These are phyloP conservation scores for Scaptomyza flava DNA, from an alignment of 2,888 invertebrate genomes.

Conservation along the genomic window DNA sequence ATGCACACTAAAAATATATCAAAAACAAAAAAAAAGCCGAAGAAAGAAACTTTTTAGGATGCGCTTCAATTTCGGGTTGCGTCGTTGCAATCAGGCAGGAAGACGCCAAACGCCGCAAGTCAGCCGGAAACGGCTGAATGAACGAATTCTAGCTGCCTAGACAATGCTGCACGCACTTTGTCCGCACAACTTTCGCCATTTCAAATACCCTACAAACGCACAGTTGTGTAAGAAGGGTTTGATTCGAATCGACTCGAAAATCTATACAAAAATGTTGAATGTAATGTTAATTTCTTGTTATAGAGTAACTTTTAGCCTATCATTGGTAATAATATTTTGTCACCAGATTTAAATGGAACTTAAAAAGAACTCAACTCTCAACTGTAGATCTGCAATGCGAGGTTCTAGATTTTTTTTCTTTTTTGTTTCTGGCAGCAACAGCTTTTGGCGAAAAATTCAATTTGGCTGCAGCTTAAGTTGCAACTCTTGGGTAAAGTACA, in stretches of 20 bases:
- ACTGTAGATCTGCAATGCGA: constrained; percentile 65
- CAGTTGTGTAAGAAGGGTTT: not conserved
- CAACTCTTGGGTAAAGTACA: constrained; percentile 67
- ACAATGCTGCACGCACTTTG: constrained; percentile 72
- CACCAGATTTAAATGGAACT: constrained; percentile 40
- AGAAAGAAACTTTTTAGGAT: constrained; percentile 54
- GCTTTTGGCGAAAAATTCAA: constrained; percentile 59
- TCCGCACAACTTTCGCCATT: constrained; percentile 57
- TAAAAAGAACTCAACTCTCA: constrained; percentile 12
- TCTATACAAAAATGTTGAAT: not conserved
- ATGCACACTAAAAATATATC: not conserved
- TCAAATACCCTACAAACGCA: constrained; percentile 21
- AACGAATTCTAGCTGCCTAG: constrained; percentile 32
- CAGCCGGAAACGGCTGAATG: constrained; percentile 63
- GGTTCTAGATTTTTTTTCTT: constrained; percentile 35
- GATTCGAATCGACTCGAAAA: not conserved
- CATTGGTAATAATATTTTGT: not conserved
- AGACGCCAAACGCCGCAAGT: constrained; percentile 74
- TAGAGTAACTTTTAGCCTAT: constrained; percentile 21
- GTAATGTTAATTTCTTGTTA: not conserved
- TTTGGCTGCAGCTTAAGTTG: constrained; percentile 73
- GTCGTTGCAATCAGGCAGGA: constrained; percentile 70
- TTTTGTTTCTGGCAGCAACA: not conserved
- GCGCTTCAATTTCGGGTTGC: constrained; percentile 78
- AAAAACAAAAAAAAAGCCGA: not conserved